Conservation (phyloP, 2,888 invertebrate genomes). For the Acanthosepion pharaonis region DNA sequence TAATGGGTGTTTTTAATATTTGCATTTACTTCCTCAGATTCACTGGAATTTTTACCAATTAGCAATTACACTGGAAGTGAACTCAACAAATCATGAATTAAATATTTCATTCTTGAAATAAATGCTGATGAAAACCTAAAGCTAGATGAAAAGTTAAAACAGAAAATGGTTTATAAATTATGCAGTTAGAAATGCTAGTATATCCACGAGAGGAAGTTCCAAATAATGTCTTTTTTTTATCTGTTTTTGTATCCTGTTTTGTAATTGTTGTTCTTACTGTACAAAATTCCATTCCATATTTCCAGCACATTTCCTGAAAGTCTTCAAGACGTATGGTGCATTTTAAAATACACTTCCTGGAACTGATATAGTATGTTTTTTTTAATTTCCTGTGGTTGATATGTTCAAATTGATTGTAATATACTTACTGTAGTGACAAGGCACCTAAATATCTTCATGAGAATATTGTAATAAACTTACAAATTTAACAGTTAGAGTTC, state of each 20-base stretch:
- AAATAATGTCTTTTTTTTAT: neutral
- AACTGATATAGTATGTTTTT: neutral
- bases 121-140: neutral
- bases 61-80: slow-evolving; percentile 33
- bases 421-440: neutral
- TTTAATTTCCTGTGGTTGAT: neutral
- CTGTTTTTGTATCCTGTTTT: neutral
- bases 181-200: slow-evolving; percentile 17
- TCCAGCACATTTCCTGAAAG: neutral
- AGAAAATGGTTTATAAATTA: neutral
- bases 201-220: neutral
- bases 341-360: neutral
- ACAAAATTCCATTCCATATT: neutral
- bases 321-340: neutral
- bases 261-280: neutral
- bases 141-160: neutral
- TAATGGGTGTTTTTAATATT: slow-evolving; percentile 4
- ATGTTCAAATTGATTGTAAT: neutral
- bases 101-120: neutral
- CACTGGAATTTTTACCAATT: neutral
- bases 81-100: slow-evolving; percentile 33
- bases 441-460: neutral
- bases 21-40: neutral
- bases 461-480: neutral
- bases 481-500: too few species aligned